Evolutionary conservation across 2,888 invertebrate species (phyloP), one percentile per base, ranked within the genome.

Genomic region (Danaus chrysippus): DNA sequence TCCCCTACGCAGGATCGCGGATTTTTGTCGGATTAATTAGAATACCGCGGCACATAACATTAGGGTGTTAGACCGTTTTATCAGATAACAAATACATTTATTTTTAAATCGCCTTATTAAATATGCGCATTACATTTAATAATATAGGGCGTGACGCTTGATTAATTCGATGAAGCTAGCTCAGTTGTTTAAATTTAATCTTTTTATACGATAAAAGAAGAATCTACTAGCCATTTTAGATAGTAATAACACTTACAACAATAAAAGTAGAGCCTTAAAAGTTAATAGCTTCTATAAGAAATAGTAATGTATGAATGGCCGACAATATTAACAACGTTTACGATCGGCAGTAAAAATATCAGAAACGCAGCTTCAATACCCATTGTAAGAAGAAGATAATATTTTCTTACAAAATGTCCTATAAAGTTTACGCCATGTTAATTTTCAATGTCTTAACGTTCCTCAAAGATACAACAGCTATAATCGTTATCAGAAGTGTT

Each of bases 21-120:
- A 84, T 84, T 86, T 86, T 85, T 79, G 76, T 72, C 71, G 80
- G 80, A 81, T 72, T 72, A 72, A 73, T 73, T 73, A 73, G 68
- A 65, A 72, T 68, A 68, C 61, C 65, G 57, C 53, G 56, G 56
- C 46, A 67, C 61, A 63, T 59, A 63, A 43, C 67, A 42, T 61
- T 57, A 57, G 54, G 61, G 58, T 58, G 60, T 65, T 58, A 56
- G 61, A 54, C 58, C 60, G 53, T 63, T 60, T 58, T 41, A 58
- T 60, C 58, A 46, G 61, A 62, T 62, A 64, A 56, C 52, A 46
- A 43, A 49, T 43, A 62, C 54, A 54, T 55, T 44, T n/a, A 62
- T 61, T 56, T 61, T 49, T 56, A 15, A 46, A 49, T 46, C 42
- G 49, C 42, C 49, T 49, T 49, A 49, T 49, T 49, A 17, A 49